Evolutionary conservation across 2,888 invertebrate species (phyloP).

Genomic region (Lepeophtheirus nordmannii): DNA sequence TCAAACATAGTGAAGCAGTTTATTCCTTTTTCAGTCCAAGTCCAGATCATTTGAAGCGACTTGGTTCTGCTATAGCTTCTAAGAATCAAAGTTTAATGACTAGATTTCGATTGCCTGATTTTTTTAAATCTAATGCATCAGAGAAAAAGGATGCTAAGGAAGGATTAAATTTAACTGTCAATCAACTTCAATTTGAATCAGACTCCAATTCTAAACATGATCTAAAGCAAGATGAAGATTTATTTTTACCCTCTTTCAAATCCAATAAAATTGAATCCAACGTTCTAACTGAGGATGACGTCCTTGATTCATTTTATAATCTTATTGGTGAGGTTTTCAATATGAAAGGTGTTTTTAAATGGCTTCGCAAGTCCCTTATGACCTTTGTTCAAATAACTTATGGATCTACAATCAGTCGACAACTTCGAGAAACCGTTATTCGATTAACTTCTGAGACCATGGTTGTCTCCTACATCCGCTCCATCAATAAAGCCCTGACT

Average conservation of each 20-base stretch:
- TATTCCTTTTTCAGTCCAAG: constrained; percentile 83
- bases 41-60: constrained; percentile 54
- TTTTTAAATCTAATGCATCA: too few species aligned
- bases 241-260: too few species aligned
- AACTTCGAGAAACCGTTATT: constrained; percentile 68
- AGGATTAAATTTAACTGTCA: too few species aligned
- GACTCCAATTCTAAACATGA: too few species aligned
- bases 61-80: neutral
- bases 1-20: constrained; percentile 73
- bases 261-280: constrained; percentile 29
- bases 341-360: constrained; percentile 70
- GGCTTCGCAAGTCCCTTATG: constrained; percentile 69
- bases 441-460: constrained; percentile 79
- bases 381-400: constrained; percentile 81
- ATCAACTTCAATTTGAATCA: too few species aligned
- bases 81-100: too few species aligned
- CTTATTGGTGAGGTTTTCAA: constrained; percentile 77
- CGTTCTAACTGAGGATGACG: constrained; percentile 53
- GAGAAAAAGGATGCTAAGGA: too few species aligned
- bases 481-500: constrained; percentile 52
- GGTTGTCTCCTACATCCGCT: constrained; percentile 69
- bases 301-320: constrained; percentile 76
- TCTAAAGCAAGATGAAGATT: too few species aligned
- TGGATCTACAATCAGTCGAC: constrained; percentile 69
- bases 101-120: too few species aligned